Conservation (phyloP, 2,888 invertebrate species). For the Netelia melanura region DNA sequence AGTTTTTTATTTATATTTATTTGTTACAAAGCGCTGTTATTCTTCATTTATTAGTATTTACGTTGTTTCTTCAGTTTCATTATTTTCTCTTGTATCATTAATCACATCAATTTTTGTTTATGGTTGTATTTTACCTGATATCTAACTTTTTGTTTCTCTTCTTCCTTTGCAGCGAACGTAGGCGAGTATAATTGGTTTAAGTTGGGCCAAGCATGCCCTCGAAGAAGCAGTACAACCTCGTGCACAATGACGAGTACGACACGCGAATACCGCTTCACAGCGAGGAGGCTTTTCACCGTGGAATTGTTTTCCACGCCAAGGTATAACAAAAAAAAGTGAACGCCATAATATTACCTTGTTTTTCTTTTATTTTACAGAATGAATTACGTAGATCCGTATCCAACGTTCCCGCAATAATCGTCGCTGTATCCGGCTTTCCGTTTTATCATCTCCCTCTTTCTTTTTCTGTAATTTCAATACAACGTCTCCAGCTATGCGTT, state of each 20-base stretch:
- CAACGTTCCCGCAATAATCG: not conserved
- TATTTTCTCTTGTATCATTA: not conserved
- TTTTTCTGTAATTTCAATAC: slow-evolving; percentile 13
- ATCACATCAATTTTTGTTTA: slow-evolving; percentile 23
- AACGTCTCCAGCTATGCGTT: slow-evolving; percentile 3
- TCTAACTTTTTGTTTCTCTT: slow-evolving; percentile 24
- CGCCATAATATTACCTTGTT: no score
- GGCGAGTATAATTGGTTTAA: slow-evolving; percentile 81
- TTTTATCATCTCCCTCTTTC: not conserved
- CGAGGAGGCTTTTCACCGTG: slow-evolving; percentile 98
- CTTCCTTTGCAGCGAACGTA: slow-evolving; percentile 80
- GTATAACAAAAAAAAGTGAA: slow-evolving; percentile 86
- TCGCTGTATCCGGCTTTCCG: slow-evolving; percentile 23
- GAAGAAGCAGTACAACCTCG: slow-evolving; percentile 96
- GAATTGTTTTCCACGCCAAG: slow-evolving; percentile 99
- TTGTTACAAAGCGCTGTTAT: not conserved
- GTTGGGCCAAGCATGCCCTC: slow-evolving; percentile 91
- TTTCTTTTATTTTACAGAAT: not conserved
- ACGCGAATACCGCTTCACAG: slow-evolving; percentile 98
- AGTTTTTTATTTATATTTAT: not conserved
- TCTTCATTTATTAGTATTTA: not conserved
- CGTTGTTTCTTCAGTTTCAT: not conserved
- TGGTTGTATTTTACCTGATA: not conserved
- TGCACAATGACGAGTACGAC: slow-evolving; percentile 98
- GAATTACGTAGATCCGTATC: not conserved